Evolutionary conservation across 1,140 invertebrate species (phyloP).

Genomic region (Calephelis virginiensis): DNA sequence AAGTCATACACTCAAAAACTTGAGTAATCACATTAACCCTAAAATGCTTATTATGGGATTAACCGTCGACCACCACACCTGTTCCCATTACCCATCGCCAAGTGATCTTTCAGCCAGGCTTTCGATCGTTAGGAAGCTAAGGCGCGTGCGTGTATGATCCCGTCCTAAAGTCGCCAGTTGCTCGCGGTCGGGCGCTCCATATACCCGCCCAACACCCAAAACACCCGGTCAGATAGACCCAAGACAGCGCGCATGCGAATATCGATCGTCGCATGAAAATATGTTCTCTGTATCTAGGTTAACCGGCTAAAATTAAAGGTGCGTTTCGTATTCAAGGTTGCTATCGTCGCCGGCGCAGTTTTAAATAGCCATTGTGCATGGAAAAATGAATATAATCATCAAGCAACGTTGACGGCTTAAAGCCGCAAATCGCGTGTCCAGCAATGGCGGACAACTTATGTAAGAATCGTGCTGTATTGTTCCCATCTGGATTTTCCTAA

Average conservation of each 20-base stretch:
- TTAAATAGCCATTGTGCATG: constrained; percentile 66
- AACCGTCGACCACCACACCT: constrained; percentile 29
- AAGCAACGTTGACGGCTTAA: constrained; percentile 46
- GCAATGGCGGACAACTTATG: constrained; percentile 67
- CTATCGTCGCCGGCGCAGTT: constrained; percentile 65
- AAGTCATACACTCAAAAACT: neutral
- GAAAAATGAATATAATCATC: constrained; percentile 56
- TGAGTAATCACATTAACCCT: neutral
- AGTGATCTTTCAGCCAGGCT: constrained; percentile 23
- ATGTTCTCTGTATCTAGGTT: constrained; percentile 73
- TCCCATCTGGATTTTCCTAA: constrained; percentile 40
- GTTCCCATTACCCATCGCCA: constrained; percentile 24
- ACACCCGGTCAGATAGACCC: constrained; percentile 51
- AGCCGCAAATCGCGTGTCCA: constrained; percentile 54
- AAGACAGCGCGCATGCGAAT: constrained; percentile 61
- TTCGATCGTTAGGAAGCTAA: constrained; percentile 52
- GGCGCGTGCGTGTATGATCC: constrained; percentile 48
- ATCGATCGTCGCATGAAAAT: constrained; percentile 57
- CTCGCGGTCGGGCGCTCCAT: constrained; percentile 49
- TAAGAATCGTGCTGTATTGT: constrained; percentile 68
- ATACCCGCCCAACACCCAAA: constrained; percentile 45
- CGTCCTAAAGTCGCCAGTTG: constrained; percentile 47
- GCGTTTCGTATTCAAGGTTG: constrained; percentile 73
- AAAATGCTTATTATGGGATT: constrained; percentile 1
- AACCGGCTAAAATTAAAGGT: constrained; percentile 77